Conservation (phyloP, 2,888 invertebrate genomes). For the Tanypteryx hageni region DNA sequence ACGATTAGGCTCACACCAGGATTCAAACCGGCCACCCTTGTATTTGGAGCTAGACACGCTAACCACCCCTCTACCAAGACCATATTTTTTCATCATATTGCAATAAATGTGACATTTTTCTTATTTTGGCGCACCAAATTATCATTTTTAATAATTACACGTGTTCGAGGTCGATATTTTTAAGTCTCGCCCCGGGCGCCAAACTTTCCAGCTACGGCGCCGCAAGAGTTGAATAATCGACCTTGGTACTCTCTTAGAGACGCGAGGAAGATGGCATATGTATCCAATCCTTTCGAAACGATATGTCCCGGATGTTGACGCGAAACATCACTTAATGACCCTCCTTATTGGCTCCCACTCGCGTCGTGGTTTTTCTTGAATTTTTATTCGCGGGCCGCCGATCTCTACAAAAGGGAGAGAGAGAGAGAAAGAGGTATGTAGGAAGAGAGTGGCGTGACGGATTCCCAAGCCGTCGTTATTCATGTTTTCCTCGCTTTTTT, state of each 20-base stretch:
- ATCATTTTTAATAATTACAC: too few relatives aligned
- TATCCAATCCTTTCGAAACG: constrained; percentile 14
- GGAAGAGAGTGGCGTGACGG: neutral
- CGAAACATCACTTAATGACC: neutral
- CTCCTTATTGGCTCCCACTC: neutral
- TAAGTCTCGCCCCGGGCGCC: too few relatives aligned
- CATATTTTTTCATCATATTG: too few relatives aligned
- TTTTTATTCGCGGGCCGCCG: neutral
- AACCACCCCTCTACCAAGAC: too few relatives aligned
- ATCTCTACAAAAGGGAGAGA: neutral
- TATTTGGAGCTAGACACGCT: too few relatives aligned
- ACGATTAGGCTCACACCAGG: too few relatives aligned
- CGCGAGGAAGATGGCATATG: neutral
- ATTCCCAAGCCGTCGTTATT: neutral
- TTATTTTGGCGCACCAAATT: too few relatives aligned
- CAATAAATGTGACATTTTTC: too few relatives aligned
- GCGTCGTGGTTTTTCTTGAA: neutral
- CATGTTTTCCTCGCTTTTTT: constrained; percentile 29
- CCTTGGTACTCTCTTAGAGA: neutral
- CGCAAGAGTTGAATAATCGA: neutral
- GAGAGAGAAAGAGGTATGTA: neutral
- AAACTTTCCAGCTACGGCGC: too few relatives aligned
- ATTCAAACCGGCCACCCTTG: too few relatives aligned
- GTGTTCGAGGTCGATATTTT: too few relatives aligned
- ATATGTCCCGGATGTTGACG: neutral